Percentiles rank a stretch among this genome's conserved stretches.
Conservation (phyloP, 1,140 invertebrate genomes). For the Papilio polytes region DNA sequence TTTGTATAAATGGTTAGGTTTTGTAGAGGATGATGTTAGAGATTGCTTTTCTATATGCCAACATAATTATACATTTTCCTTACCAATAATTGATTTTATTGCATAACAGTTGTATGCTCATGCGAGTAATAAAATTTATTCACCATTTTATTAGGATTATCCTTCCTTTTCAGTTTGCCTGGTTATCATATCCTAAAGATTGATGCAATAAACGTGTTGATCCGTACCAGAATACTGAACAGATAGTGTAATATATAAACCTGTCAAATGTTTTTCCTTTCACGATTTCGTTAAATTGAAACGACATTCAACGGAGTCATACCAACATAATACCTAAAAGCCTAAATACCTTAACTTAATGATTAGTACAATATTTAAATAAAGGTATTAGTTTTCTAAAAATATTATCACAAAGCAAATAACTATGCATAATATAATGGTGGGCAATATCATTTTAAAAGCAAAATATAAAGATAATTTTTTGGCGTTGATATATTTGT, state of each 20-base stretch:
- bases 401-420: constrained; percentile 28
- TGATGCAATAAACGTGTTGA: background rate
- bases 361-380: constrained; percentile 1
- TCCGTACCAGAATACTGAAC: constrained; percentile 8
- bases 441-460: constrained; percentile 3
- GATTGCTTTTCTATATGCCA: no score
- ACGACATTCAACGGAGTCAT: background rate
- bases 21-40: no score
- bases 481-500: background rate
- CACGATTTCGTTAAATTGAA: background rate
- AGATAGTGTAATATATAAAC: constrained; percentile 3
- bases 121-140: background rate
- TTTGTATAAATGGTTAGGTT: no score
- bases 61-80: no score
- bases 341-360: constrained; percentile 30
- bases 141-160: background rate
- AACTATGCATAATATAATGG: background rate
- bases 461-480: background rate
- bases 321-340: constrained; percentile 7
- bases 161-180: background rate
- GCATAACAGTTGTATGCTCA: background rate
- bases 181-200: background rate
- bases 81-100: background rate
- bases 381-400: constrained; percentile 2
- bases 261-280: constrained; percentile 18